Evolutionary conservation across 2,113 vertebrate species (phyloP), one percentile per base, ranked within the genome.

Genomic region (Cyphotilapia sp.): DNA sequence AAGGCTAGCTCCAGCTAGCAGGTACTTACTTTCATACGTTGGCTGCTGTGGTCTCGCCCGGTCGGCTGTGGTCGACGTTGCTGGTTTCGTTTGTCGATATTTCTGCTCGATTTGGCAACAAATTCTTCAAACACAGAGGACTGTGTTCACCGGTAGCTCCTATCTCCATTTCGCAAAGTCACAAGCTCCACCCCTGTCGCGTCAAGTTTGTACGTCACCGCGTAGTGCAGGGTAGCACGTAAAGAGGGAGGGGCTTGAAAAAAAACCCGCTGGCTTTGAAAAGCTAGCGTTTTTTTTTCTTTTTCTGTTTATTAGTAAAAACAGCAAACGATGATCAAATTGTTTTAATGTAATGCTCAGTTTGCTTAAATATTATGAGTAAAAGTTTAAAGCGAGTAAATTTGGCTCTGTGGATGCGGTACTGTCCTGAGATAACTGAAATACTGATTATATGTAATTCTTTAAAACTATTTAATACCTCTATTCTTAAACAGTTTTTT

Each of bases 121-220:
- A 85, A 35, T 24, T 7, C 4, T 22, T 24, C 22, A n/a, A 42
- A 80, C 2, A 17, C 31, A 2, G 38, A 45, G 19, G 47, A 31
- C 76, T 53, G 66, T 82, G 87, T 66, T 61, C 10, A 5, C 5
- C 6, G 24, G 9, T 2, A n/a, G 40, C 82, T 80, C 45, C 83
- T 33, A 0, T 85, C 88, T 91, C 85, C 90, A 92, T 95, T 95
- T 93, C 85, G 87, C 91, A 92, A 49, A 94, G 93, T 95, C 93
- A 94, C 86, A 82, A 71, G 4, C 88, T 5, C 5, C 40, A 6
- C 8, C 19, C 53, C 31, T 2, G 5, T 7, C 5, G 69, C 86
- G 86, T 87, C 84, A 86, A 7, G 2, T 2, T 12, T 0, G 3
- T 2, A 71, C 74, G 49, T 66, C 6, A 9, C 9, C 13, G 1